Conservation (phyloP, 2,888 invertebrate species). For the Drosophila subquinaria region DNA sequence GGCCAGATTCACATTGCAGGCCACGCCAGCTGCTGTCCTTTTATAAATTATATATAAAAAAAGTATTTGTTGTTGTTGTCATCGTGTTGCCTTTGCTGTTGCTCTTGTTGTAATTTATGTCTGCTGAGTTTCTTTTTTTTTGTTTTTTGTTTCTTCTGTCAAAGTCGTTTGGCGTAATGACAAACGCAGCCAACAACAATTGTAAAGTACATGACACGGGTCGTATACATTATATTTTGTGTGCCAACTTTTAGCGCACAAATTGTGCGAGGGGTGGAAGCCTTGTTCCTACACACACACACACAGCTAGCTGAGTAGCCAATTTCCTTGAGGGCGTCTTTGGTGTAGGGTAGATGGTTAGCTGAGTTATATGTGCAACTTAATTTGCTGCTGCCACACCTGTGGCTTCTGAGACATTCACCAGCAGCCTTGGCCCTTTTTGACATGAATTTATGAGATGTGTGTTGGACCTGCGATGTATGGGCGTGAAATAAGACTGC, state of each 20-base stretch:
- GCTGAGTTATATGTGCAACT: constrained; percentile 80
- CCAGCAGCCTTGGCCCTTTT: constrained; percentile 62
- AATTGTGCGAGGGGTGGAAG: constrained; percentile 33
- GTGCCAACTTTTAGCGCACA: constrained; percentile 58
- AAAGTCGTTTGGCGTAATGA: constrained; percentile 71
- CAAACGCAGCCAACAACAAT: constrained; percentile 72
- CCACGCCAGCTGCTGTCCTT: constrained; percentile 57
- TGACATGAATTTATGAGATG: constrained; percentile 71
- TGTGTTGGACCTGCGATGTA: constrained; percentile 8
- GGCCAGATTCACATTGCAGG: constrained; percentile 25
- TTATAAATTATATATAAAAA: constrained; percentile 23
- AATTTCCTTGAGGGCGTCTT: constrained; percentile 67
- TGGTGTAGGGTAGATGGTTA: constrained; percentile 9
- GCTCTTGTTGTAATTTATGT: constrained; percentile 50
- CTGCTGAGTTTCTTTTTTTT: constrained; percentile 15
- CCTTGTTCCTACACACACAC: neutral
- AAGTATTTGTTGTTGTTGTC: neutral
- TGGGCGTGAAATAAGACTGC: constrained; percentile 33
- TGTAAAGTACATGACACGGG: constrained; percentile 74
- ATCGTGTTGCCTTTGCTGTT: constrained; percentile 14
- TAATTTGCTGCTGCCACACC: constrained; percentile 78
- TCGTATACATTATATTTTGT: constrained; percentile 66
- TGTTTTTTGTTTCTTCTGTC: constrained; percentile 49
- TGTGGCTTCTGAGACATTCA: constrained; percentile 66
- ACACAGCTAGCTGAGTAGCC: constrained; percentile 23